These are phyloP conservation scores for Argentina silus DNA, from an alignment of 2,797 vertebrate genomes.

Conservation along the genomic window DNA sequence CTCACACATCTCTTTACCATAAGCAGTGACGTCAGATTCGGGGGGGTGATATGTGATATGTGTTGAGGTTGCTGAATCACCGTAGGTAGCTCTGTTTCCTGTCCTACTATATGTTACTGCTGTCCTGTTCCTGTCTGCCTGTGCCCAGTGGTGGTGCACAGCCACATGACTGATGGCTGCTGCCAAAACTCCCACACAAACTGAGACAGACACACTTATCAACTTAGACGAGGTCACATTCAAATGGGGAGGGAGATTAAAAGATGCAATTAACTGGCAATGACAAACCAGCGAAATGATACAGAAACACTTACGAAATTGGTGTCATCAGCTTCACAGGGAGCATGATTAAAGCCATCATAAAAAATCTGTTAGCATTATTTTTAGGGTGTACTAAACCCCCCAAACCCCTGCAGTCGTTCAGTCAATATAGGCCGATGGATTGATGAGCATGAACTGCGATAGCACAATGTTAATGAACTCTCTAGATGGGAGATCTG, in stretches of 20 bases:
- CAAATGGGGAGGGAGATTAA: conserved; percentile 27
- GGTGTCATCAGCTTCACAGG: conserved; percentile 43
- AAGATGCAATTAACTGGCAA: conserved; percentile 47
- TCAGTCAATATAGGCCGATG: conserved; percentile 39
- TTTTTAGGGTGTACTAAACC: conserved; percentile 35
- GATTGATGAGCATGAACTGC: conserved; percentile 25
- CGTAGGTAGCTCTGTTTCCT: too few relatives aligned
- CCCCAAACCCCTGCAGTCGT: conserved; percentile 9
- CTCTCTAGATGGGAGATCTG: conserved; percentile 3
- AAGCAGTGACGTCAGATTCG: too few relatives aligned
- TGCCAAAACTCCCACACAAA: conserved; percentile 19
- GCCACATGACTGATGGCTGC: conserved; percentile 2
- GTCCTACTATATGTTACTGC: not conserved
- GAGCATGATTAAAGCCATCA: conserved; percentile 45
- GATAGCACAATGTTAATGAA: conserved; percentile 12
- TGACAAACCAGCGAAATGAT: conserved; percentile 40
- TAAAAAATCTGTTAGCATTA: conserved; percentile 36
- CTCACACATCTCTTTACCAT: too few relatives aligned
- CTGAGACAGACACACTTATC: conserved; percentile 31
- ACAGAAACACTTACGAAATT: conserved; percentile 44
- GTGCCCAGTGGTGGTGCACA: not conserved
- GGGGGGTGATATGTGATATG: too few relatives aligned
- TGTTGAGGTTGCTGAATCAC: too few relatives aligned
- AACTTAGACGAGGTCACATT: conserved; percentile 25
- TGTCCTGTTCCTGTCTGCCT: not conserved